A percentile compares a stretch with the other conserved stretches of the same genome.
Evolutionary conservation across 2,888 invertebrate species (phyloP).

Genomic region (Cinara cedri): DNA sequence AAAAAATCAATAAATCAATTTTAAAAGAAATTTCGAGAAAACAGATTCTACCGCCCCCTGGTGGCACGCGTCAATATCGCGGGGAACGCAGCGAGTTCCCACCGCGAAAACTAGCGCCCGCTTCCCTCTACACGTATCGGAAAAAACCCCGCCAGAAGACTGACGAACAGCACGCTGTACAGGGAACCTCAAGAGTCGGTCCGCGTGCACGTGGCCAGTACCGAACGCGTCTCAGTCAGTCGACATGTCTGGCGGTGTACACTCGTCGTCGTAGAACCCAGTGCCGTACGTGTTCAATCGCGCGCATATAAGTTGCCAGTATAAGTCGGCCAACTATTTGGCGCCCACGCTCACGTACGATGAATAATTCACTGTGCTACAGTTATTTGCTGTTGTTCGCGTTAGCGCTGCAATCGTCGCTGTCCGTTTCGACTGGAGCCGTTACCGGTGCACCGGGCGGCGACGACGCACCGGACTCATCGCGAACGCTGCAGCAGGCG

Average conservation of each 20-base stretch:
- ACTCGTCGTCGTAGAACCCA: conserved; percentile 20
- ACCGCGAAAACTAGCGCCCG: not conserved
- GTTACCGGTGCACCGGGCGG: not conserved
- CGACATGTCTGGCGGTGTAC: conserved; percentile 21
- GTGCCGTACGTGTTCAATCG: not conserved
- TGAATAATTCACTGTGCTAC: not conserved
- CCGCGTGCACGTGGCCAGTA: not conserved
- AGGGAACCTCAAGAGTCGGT: not conserved
- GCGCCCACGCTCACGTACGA: not conserved
- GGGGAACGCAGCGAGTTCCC: too few species aligned
- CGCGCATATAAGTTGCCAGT: not conserved
- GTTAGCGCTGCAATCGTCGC: not conserved
- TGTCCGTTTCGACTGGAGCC: not conserved
- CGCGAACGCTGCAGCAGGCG: too few species aligned
- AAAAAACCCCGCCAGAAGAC: not conserved
- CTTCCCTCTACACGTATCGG: not conserved
- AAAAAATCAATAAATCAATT: too few species aligned
- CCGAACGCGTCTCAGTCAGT: conserved; percentile 5
- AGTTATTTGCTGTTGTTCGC: conserved; percentile 7
- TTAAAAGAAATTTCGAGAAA: too few species aligned
- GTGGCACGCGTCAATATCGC: too few species aligned
- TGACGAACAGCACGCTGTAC: not conserved
- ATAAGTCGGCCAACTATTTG: too few species aligned
- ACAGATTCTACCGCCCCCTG: too few species aligned
- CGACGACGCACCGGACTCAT: not conserved